Base-by-base conservation (phyloP, 1,140 invertebrate genomes). In the Drosophila miranda region DNA sequence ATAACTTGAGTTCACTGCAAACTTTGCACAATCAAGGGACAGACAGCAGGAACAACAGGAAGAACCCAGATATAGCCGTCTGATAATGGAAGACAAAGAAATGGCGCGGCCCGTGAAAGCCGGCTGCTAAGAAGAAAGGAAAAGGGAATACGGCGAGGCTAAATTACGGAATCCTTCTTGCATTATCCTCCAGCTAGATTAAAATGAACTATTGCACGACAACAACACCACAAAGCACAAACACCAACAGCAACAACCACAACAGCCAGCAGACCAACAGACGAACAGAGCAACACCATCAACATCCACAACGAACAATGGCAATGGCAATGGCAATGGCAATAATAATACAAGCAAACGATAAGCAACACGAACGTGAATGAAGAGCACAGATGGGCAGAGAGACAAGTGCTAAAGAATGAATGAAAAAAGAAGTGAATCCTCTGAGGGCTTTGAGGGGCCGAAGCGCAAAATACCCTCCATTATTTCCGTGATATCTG, bases 141-240 rank as follows among this genome's bases (percentile, higher is more conserved):
- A 34, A 66, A 60, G 64, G 38, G 60, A 60, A 77, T 70, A 58
- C 38, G 60, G 50, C 63, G 58, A 64, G 74, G 63, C 68, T 75
- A 84, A 75, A 82, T 86, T 86, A 86, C 82, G 75, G 74, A 87
- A 87, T 82, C 75, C 82, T 86, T 87, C 83, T 87, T 87, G 82
- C 78, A 87, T 87, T 87, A 87, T 87, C 82, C 82, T 61, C 78
- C 86, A 73, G 84, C 75, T 87, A 87, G 82, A 87, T 87, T 87
- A 87, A 87, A 87, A 87, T 87, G 82, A 87, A 87, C 83, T 87
- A 87, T 87, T 87, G 79, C 84, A 89, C 58, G 81, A 52, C 76
- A 83, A 76, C 71, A 71, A 63, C 53, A 60, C 50, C 54, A 43
- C 50, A 46, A 19, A 77, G 56, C 56, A 53, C 43, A 42, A 30